A percentile compares a stretch with the other conserved stretches of the same genome.
Evolutionary conservation across 1,140 invertebrate species (phyloP).

Genomic region (Musca vetustissima): DNA sequence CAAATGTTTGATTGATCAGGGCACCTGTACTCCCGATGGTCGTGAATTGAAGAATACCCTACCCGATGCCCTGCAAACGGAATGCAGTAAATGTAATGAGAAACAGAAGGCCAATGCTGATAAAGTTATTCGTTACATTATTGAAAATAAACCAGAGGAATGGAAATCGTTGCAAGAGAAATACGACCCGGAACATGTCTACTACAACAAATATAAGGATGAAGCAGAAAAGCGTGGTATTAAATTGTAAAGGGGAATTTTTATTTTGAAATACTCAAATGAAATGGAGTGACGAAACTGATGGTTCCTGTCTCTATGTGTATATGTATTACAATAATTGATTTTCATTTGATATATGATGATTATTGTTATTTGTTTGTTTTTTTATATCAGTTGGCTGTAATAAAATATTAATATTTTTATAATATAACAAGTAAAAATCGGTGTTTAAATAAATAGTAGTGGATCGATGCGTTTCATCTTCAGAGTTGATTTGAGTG

Average conservation of each 20-base stretch:
- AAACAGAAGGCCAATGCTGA: slow-evolving; percentile 60
- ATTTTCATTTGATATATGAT: no score
- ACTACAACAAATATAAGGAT: slow-evolving; percentile 61
- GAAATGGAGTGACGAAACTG: no score
- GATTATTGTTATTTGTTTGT: no score
- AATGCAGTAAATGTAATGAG: slow-evolving; percentile 65
- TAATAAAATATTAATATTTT: no score
- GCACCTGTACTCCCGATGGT: slow-evolving; percentile 71
- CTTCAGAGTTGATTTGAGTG: no score
- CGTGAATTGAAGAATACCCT: slow-evolving; percentile 69
- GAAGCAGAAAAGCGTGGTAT: slow-evolving; percentile 51
- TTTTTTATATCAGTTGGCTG: no score
- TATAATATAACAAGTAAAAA: no score
- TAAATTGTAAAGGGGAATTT: slow-evolving; percentile 34
- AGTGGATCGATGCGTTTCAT: no score
- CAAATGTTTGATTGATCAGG: slow-evolving; percentile 68
- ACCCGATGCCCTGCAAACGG: slow-evolving; percentile 64
- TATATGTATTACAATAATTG: no score
- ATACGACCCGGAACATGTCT: slow-evolving; percentile 64
- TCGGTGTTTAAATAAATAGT: no score
- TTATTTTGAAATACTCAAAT: no score
- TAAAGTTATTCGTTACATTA: slow-evolving; percentile 60
- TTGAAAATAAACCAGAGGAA: slow-evolving; percentile 60
- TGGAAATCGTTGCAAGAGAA: slow-evolving; percentile 63
- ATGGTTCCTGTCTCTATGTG: no score